A percentile compares a stretch with the other conserved stretches of the same genome.
Conservation (phyloP, 53 echinoderm and acorn worm genomes). For the Temnopleurus reevesii region DNA sequence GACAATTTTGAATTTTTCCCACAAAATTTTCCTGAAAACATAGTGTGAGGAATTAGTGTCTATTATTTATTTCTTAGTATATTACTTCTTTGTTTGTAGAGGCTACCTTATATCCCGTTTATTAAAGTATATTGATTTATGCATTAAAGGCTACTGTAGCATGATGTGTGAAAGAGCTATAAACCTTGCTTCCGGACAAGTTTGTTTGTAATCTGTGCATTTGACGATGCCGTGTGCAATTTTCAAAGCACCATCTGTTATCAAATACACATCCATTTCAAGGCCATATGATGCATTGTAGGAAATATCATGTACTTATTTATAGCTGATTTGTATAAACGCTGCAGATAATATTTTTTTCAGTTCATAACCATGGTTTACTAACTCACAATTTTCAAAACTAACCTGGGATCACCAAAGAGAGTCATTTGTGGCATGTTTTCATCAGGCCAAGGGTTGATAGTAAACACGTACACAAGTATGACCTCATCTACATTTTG, state of each 20-base stretch:
- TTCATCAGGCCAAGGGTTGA: too few relatives aligned
- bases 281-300: neutral
- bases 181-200: neutral
- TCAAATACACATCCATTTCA: constrained; percentile 40
- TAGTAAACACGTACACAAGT: too few relatives aligned
- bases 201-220: constrained; percentile 7
- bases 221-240: neutral
- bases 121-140: constrained; percentile 40
- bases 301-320: neutral
- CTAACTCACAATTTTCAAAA: constrained; percentile 28
- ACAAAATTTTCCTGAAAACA: neutral
- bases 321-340: neutral
- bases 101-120: neutral
- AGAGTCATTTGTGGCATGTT: neutral
- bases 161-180: constrained; percentile 52
- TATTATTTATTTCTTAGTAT: neutral
- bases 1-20: neutral
- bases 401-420: neutral
- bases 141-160: constrained; percentile 60
- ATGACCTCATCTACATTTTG: neutral
- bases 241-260: neutral
- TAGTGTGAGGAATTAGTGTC: neutral
- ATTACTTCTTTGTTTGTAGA: neutral
- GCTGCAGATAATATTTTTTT: neutral
- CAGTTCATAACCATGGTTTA: constrained; percentile 4